These are phyloP conservation scores for Drosophila paramelanica DNA, from an alignment of 2,888 invertebrate genomes.

Conservation along the genomic window DNA sequence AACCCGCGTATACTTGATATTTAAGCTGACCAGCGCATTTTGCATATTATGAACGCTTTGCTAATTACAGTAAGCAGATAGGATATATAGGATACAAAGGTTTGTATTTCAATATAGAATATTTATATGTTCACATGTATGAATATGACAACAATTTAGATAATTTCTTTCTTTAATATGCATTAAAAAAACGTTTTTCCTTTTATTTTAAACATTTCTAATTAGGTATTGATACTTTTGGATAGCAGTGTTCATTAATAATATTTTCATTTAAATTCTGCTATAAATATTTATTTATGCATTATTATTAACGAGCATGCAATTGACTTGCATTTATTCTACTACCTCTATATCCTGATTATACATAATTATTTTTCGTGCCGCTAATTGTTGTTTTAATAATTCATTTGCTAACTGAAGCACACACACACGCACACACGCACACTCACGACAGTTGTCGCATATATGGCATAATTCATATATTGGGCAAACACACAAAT, in stretches of 20 bases:
- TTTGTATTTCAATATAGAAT: too few species aligned
- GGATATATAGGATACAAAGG: too few species aligned
- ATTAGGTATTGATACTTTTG: background rate
- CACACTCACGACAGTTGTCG: conserved; percentile 24
- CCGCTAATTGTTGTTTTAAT: conserved; percentile 71
- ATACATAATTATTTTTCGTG: conserved; percentile 55
- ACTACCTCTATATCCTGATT: conserved; percentile 14
- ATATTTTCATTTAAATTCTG: conserved; percentile 17
- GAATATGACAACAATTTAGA: too few species aligned
- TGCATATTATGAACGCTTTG: too few species aligned
- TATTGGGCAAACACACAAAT: conserved; percentile 64
- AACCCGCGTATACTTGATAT: conserved; percentile 27
- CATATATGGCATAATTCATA: conserved; percentile 48
- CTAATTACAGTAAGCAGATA: too few species aligned
- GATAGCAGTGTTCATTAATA: background rate
- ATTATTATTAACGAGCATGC: conserved; percentile 15
- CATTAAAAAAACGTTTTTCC: too few species aligned
- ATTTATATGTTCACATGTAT: too few species aligned
- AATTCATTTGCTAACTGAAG: conserved; percentile 47
- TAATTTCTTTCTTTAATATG: too few species aligned
- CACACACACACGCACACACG: background rate
- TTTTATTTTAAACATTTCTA: too few species aligned
- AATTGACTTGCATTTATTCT: conserved; percentile 34
- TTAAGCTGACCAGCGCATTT: background rate
- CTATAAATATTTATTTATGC: conserved; percentile 47